Percentiles rank a stretch among this genome's conserved stretches.
These are phyloP conservation scores for Mionectes olivaceus DNA, from an alignment of 2,797 vertebrate species.

Conservation along the genomic window DNA sequence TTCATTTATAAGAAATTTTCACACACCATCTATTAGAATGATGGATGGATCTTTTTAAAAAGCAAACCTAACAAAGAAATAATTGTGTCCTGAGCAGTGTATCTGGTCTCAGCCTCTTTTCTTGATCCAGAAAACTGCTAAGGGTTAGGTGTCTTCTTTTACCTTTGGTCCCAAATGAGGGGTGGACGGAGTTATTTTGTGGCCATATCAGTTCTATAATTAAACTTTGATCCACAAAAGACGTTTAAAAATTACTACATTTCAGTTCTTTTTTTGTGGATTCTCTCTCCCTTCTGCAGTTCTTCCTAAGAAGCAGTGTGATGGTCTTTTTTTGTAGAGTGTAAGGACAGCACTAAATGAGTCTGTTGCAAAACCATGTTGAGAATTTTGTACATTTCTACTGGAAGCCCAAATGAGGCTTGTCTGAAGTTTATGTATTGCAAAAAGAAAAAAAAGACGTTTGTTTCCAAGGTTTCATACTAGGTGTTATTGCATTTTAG, in stretches of 20 bases:
- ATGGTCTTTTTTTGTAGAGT: neutral
- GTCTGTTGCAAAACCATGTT: neutral
- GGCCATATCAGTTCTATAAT: neutral
- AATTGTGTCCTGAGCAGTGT: too few relatives aligned
- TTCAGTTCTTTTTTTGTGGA: neutral
- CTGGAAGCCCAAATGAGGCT: neutral
- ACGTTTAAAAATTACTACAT: neutral
- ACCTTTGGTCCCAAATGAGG: neutral
- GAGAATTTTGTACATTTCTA: neutral
- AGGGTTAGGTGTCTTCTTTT: neutral
- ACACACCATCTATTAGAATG: neutral
- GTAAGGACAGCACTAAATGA: neutral
- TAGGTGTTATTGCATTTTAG: neutral
- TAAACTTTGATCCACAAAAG: neutral
- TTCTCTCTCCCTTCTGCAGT: neutral
- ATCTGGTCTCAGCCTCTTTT: neutral
- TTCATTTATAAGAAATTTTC: neutral
- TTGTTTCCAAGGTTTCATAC: neutral
- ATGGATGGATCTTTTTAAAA: neutral
- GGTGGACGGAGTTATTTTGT: neutral
- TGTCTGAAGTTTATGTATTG: neutral
- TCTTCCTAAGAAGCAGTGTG: neutral
- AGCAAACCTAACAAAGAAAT: neutral
- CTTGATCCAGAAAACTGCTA: neutral
- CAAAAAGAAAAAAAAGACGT: neutral